Conservation (phyloP, 2,797 vertebrate species). For the Characodon lateralis region DNA sequence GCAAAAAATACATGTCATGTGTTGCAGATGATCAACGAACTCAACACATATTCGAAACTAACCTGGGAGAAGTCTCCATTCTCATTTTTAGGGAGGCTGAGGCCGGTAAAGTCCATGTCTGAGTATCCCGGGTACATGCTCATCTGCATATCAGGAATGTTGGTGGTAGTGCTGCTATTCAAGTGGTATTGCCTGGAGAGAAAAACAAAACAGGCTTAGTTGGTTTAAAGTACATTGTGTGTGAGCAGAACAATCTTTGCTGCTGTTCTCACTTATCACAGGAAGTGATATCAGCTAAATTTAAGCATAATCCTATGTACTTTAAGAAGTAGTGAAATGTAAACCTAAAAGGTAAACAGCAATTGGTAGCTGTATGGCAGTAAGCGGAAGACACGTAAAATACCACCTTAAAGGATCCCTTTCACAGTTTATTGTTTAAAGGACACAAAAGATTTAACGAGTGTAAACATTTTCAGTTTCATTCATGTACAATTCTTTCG, state of each 20-base stretch:
- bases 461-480: slow-evolving; percentile 20
- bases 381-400: not conserved
- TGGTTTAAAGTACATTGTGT: not conserved
- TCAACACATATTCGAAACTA: slow-evolving; percentile 25
- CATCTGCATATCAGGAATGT: slow-evolving; percentile 76
- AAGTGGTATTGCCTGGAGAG: slow-evolving; percentile 79
- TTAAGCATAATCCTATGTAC: not conserved
- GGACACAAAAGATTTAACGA: not conserved
- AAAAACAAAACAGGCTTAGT: slow-evolving; percentile 20
- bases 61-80: slow-evolving; percentile 89
- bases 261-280: not conserved
- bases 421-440: not conserved
- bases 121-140: slow-evolving; percentile 75
- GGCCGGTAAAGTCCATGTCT: slow-evolving; percentile 80
- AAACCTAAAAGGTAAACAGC: not conserved
- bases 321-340: not conserved
- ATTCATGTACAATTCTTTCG: not conserved
- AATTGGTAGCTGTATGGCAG: not conserved
- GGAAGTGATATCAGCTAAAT: not conserved
- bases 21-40: not conserved
- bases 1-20: not conserved
- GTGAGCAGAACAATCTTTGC: slow-evolving; percentile 1
- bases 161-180: slow-evolving; percentile 72
- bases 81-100: slow-evolving; percentile 79
- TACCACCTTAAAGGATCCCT: not conserved